Conservation (phyloP, 1,140 invertebrate genomes). For the Pentalonia nigronervosa region DNA sequence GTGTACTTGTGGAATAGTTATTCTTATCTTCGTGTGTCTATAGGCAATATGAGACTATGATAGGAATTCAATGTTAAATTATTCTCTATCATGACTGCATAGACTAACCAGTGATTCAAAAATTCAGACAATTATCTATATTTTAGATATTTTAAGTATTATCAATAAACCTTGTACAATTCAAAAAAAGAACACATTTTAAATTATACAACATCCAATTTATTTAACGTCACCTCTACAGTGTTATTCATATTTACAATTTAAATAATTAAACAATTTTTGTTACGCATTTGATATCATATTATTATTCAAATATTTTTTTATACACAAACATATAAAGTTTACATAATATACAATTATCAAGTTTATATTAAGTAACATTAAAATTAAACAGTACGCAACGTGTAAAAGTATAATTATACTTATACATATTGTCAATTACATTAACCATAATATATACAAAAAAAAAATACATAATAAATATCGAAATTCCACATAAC, state of each 20-base stretch:
- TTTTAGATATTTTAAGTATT: background rate
- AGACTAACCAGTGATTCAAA: background rate
- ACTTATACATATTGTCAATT: background rate
- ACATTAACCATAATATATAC: background rate
- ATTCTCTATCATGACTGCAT: background rate
- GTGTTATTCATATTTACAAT: background rate
- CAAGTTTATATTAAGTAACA: background rate
- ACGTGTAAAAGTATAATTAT: background rate
- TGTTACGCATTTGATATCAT: background rate
- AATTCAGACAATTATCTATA: background rate
- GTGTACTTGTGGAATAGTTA: background rate
- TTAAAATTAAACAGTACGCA: background rate
- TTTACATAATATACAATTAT: background rate
- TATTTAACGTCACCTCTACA: background rate
- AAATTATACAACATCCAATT: background rate
- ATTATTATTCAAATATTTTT: background rate
- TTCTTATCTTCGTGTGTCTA: background rate
- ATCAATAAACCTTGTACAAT: background rate
- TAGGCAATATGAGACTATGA: background rate
- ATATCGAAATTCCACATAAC: too few relatives aligned
- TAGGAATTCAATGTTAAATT: background rate
- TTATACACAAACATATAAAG: background rate
- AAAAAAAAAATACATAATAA: too few relatives aligned
- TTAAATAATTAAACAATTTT: background rate
- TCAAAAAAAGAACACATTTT: background rate